Evolutionary conservation across 1,140 invertebrate species (phyloP), one percentile per base, ranked within the genome.

Genomic region (Heliconius himera): DNA sequence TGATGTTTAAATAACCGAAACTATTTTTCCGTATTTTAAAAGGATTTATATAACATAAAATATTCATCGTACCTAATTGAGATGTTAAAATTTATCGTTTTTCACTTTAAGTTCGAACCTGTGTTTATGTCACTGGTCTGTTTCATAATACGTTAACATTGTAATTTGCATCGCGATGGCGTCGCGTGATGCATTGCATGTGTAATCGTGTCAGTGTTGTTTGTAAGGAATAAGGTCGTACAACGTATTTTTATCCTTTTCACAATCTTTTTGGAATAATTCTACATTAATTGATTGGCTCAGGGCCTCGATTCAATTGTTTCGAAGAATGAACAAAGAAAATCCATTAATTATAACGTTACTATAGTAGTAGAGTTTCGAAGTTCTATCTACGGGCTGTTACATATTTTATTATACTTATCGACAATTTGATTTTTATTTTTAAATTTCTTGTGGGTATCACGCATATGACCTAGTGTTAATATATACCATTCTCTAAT

Each of bases 101-200:
- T 66, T 29, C 3, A 60, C 60, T 66, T 26, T 66, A 66, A 66
- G 60, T 66, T 66, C 1, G 60, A 66, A 66, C 22, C 60, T 66
- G 60, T 66, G 60, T 66, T 66, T 66, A 66, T 66, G 60, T 66
- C 60, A 29, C 26, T 26, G 13, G 60, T 66, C 60, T 66, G 22
- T 66, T 66, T 66, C 60, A 66, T 66, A 72, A 72, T 41, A 72
- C 29, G 70, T 38, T 36, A 72, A 72, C 70, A 38, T 72, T 22
- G 70, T 72, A 72, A 72, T 72, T 72, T 72, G 36, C 70, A 72
- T 72, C 70, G 70, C 36, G 36, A 72, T 72, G 70, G 70, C 70
- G 70, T 72, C 70, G 36, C 70, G 70, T 72, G 70, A 72, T 72
- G 36, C 70, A 72, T 72, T 72, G 36, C 70, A 72, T 72, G 70